These are phyloP conservation scores for Athene cunicularia DNA, from an alignment of 2,113 vertebrate genomes.

Conservation along the genomic window DNA sequence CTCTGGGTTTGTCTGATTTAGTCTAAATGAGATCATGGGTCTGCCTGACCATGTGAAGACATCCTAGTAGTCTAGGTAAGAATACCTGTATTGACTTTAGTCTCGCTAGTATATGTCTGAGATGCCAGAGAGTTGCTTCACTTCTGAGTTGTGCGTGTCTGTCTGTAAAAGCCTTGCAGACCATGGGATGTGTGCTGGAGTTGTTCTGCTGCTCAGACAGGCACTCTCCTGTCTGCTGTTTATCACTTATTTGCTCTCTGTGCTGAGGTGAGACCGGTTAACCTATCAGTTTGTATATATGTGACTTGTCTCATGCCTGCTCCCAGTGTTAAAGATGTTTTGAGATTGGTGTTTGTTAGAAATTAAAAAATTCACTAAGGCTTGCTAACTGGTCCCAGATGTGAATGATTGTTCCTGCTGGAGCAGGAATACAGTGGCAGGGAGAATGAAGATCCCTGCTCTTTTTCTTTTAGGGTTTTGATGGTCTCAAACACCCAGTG, in stretches of 20 bases:
- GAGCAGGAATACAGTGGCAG: neutral
- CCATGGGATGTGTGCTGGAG: neutral
- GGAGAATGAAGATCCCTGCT: neutral
- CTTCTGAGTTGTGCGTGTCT: fast-evolving
- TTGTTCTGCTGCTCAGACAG: neutral
- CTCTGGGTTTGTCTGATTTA: neutral
- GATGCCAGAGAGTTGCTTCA: neutral
- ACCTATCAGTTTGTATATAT: neutral
- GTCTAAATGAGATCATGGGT: neutral
- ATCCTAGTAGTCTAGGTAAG: neutral
- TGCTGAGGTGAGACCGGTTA: neutral
- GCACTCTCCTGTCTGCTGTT: neutral
- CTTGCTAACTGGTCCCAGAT: neutral
- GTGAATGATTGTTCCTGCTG: neutral
- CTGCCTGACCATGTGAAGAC: neutral
- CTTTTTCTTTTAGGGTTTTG: neutral
- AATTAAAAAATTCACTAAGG: neutral
- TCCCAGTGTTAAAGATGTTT: neutral
- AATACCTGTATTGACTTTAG: neutral
- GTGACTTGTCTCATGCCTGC: neutral
- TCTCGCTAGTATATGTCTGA: neutral
- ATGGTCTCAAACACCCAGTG: neutral
- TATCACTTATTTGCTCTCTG: neutral
- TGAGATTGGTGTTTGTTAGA: neutral
- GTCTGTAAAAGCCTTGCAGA: neutral